These are phyloP conservation scores for Moxostoma hubbsi DNA, from an alignment of 2,797 vertebrate species.

Conservation along the genomic window DNA sequence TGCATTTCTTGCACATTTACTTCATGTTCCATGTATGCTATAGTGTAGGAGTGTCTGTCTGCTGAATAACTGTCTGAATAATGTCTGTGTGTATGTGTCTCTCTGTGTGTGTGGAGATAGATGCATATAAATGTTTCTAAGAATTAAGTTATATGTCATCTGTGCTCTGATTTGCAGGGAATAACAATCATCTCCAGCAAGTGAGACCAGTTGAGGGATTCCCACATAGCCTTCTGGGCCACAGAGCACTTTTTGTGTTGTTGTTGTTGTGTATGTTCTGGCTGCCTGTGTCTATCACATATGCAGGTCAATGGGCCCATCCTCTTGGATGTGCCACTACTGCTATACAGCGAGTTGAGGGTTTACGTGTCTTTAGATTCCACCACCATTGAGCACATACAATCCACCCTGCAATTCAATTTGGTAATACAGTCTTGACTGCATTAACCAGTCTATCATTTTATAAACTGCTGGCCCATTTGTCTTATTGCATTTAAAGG, in stretches of 20 bases:
- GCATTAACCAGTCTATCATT: conserved; percentile 25
- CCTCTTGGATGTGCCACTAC: conserved; percentile 48
- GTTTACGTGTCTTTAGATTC: conserved; percentile 36
- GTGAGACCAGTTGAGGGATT: conserved; percentile 35
- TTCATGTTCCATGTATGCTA: not conserved
- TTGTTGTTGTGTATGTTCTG: conserved; percentile 49
- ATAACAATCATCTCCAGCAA: conserved; percentile 52
- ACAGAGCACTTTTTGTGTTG: conserved; percentile 55
- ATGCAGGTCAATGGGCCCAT: conserved; percentile 54
- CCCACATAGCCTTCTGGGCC: conserved; percentile 38
- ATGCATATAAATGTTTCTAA: conserved; percentile 36
- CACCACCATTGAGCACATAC: conserved; percentile 22
- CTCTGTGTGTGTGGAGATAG: not conserved
- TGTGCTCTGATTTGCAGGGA: conserved; percentile 43
- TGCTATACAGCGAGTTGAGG: not conserved
- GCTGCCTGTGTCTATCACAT: conserved; percentile 35
- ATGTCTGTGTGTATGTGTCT: conserved; percentile 11
- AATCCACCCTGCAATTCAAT: conserved; percentile 14
- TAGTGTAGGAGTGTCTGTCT: conserved; percentile 18
- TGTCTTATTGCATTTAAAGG: conserved; percentile 27
- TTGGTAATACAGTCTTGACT: conserved; percentile 23
- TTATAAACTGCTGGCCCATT: conserved; percentile 8
- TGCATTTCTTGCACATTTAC: conserved; percentile 36
- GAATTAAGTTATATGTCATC: conserved; percentile 37
- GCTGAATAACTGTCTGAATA: conserved; percentile 38